Conservation (phyloP, 2,797 vertebrate species). For the Sebastes flavidus region DNA sequence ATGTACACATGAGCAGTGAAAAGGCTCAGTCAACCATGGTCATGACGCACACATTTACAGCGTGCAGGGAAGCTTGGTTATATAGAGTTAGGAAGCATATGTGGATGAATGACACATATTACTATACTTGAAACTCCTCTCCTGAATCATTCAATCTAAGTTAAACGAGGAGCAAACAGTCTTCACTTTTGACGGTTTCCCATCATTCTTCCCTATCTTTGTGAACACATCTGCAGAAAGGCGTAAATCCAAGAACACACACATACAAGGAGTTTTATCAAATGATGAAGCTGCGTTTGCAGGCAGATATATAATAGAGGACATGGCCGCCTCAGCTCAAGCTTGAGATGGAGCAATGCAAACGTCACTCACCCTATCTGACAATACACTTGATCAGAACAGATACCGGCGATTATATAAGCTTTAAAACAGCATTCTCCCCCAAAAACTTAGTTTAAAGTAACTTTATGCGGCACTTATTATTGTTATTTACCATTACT, state of each 20-base stretch:
- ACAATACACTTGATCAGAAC: not conserved
- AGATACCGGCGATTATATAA: not conserved
- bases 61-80: not conserved
- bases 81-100: constrained; percentile 8
- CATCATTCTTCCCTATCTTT: not conserved
- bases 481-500: not conserved
- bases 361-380: not conserved
- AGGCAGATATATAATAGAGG: not conserved
- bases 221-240: not conserved
- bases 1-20: constrained; percentile 15
- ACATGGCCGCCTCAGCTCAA: constrained; percentile 14
- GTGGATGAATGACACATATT: not conserved
- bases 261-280: not conserved
- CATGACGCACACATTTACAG: constrained; percentile 3
- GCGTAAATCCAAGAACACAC: not conserved
- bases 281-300: not conserved
- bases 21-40: constrained; percentile 16
- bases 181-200: not conserved
- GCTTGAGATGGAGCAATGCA: constrained; percentile 12
- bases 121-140: not conserved
- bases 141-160: not conserved
- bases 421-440: not conserved
- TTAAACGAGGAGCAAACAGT: not conserved
- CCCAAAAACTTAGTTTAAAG: not conserved
- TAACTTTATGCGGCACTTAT: not conserved